Evolutionary conservation across 2,113 vertebrate species (phyloP).

Genomic region (human): DNA sequence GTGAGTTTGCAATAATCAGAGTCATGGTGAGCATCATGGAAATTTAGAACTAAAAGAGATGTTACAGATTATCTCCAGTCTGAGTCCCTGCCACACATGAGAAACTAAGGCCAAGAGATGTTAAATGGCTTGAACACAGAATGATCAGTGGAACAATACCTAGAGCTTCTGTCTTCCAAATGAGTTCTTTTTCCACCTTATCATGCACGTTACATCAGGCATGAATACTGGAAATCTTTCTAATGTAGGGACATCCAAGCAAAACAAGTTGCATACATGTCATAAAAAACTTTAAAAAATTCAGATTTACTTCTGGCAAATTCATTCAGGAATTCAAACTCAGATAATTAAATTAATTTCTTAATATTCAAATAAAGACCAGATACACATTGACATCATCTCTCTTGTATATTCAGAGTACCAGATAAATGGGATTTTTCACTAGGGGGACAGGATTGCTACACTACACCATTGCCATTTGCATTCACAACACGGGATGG

Average conservation of each 20-base stretch:
- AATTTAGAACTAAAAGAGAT: background rate
- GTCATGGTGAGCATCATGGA: background rate
- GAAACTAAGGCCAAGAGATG: background rate
- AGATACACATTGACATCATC: background rate
- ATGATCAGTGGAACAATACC: too few relatives aligned
- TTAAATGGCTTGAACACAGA: background rate
- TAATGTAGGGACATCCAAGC: background rate
- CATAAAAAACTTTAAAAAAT: background rate
- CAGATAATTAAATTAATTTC: background rate
- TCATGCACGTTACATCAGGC: background rate
- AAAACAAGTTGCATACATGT: background rate
- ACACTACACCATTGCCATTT: background rate
- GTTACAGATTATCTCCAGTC: background rate
- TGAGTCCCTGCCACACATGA: background rate
- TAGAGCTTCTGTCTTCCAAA: background rate
- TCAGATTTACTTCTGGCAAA: background rate
- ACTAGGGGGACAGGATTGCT: background rate
- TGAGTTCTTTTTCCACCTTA: background rate
- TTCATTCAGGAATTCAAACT: conserved; percentile 4
- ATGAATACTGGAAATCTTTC: background rate
- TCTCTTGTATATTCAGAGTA: background rate
- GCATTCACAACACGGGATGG: background rate
- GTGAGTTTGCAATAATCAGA: background rate
- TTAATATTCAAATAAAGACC: background rate
- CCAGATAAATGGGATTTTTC: background rate